Base-by-base conservation (phyloP, 2,113 vertebrate species). In the Ictalurus furcatus region DNA sequence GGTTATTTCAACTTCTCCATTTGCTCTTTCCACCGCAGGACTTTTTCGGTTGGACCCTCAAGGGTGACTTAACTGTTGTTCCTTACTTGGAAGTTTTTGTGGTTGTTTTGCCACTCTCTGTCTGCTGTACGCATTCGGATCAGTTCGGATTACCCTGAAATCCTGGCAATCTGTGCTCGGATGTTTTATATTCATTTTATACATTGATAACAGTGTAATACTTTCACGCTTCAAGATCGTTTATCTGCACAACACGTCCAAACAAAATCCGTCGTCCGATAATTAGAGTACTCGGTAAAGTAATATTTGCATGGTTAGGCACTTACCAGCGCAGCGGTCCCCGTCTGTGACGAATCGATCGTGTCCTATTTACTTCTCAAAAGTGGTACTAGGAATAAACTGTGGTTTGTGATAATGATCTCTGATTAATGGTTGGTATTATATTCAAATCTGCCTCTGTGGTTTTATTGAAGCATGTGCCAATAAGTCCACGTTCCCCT, bases 401-500 rank as follows among this genome's bases (percentile, higher is more conserved):
- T 88, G 90, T 90, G 91, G 91, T 92, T 89, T 89, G 59, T 86
- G 59, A 84, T 88, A 91, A 91, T 88, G 91, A 91, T 90, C 6
- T 58, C 89, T 88, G 91, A 89, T 89, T 89, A 86, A 90, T 76
- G 89, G 37, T 37, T 40, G 79, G 88, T 74, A 85, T 84, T 88
- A 93, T 94, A 94, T 94, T 90, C 91, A 91, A 87, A 90, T 90
- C 91, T 94, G 92, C 92, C 91, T 89, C 78, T 90, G 83, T 30
- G 88, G 89, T 88, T 92, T 91, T 92, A 93, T 91, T 94, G 94
- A 95, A 90, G 73, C 86, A 89, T 93, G 92, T 90, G 95, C 91
- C 94, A 61, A 95, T 96, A 94, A 87, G 71, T 85, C 87, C 88
- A 59, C 89, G 40, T 89, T 84, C 90, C 86, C 86, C 90, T 85